Evolutionary conservation across 2,797 vertebrate genomes (phyloP), one percentile per base, ranked within the genome.

Genomic region (Phaenicophaeus curvirostris): DNA sequence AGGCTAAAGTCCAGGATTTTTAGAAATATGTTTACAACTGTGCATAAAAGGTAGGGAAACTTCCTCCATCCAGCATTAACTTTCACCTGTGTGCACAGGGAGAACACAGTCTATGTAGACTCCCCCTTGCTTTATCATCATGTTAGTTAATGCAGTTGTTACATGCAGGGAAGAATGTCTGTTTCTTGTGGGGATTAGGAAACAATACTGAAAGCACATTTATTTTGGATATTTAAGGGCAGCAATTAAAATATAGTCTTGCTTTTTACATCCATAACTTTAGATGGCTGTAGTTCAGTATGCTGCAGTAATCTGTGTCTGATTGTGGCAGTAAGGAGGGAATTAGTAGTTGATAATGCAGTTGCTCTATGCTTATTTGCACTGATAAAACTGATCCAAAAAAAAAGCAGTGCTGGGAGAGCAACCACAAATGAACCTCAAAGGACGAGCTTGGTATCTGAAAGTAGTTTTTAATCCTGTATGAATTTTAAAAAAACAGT

Each of bases 151-250:
- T 54, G 27, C n/a, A 58, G 24, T 37, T 81, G 44, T 84, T 74
- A 42, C 23, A 6, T 59, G 71, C 75, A 31, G 42, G 65, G 10
- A 20, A 55, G 19, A 72, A 31, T 19, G 4, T 0, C 0, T 30
- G 25, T 84, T 71, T 80, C 53, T 54, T 21, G 15, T 55, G 42
- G 53, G 39, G 28, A 42, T 19, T 28, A 53, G 42, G 58, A 75
- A 72, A 21, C 28, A 71, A 53, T 39, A 48, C 16, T 65, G 62
- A 73, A 85, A 78, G 28, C 13, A 33, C 5, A 5, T 39, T 67
- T 68, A 37, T 41, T 68, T 77, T 68, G 39, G 18, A 13, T 86
- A 35, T 41, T 74, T 82, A 69, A 55, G 30, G 35, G 17, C 42
- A 77, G 21, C 63, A 78, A 39, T 75, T 15, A 9, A 46, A 69